These are phyloP conservation scores for Hartigia nigra DNA, from an alignment of 2,888 invertebrate genomes.

Conservation along the genomic window DNA sequence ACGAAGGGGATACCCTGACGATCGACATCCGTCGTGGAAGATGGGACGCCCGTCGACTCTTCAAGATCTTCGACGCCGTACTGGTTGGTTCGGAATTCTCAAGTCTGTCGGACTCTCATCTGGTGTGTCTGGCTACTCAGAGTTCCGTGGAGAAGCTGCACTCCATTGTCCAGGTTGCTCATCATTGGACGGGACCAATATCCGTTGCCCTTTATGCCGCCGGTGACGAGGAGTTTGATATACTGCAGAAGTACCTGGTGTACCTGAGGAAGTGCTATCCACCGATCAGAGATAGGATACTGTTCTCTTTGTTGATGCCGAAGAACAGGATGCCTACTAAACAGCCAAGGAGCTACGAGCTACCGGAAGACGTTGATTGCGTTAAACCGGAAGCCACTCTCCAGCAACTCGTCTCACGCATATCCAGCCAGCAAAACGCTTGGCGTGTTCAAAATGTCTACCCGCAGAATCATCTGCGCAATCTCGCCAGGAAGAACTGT, in stretches of 20 bases:
- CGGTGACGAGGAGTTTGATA: slow-evolving; percentile 80
- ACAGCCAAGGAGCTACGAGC: slow-evolving; percentile 49
- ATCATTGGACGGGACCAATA: slow-evolving; percentile 88
- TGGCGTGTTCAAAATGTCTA: slow-evolving; percentile 84
- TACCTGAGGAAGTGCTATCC: slow-evolving; percentile 82
- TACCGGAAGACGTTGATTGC: slow-evolving; percentile 70
- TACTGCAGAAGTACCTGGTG: slow-evolving; percentile 78
- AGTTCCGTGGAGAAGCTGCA: slow-evolving; percentile 85
- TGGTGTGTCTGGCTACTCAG: slow-evolving; percentile 85
- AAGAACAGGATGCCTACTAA: slow-evolving; percentile 68
- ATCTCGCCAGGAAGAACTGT: slow-evolving; percentile 87
- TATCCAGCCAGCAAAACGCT: slow-evolving; percentile 73
- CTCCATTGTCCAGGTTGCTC: slow-evolving; percentile 81
- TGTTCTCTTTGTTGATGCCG: slow-evolving; percentile 81
- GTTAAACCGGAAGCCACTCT: slow-evolving; percentile 75
- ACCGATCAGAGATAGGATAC: slow-evolving; percentile 78
- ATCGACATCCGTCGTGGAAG: slow-evolving; percentile 77
- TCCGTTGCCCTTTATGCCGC: slow-evolving; percentile 85
- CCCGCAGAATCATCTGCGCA: slow-evolving; percentile 90
- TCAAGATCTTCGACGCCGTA: slow-evolving; percentile 80
- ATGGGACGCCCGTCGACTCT: slow-evolving; percentile 79
- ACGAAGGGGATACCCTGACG: slow-evolving; percentile 54
- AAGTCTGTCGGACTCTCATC: slow-evolving; percentile 70
- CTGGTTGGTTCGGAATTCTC: slow-evolving; percentile 76
- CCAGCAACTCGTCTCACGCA: slow-evolving; percentile 70